Evolutionary conservation across 2,113 vertebrate species (phyloP).

Genomic region (Guaruba guarouba): DNA sequence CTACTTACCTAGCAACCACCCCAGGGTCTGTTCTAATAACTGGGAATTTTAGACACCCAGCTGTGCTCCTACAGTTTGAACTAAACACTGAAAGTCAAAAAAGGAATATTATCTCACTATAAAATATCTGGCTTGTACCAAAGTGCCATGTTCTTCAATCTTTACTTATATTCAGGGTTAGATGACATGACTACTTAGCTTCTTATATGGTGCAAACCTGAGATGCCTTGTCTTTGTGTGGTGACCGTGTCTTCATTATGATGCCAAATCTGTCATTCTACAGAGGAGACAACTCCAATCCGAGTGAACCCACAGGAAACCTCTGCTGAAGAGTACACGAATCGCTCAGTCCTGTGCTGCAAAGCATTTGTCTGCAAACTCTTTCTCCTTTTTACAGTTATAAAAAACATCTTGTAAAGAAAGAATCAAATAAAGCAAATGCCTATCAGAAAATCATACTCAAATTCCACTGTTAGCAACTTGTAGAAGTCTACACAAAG

Average conservation of each 20-base stretch:
- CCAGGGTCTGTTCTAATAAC: neutral
- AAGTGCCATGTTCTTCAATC: neutral
- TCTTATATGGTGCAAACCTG: fast-evolving
- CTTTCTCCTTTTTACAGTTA: neutral
- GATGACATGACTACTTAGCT: neutral
- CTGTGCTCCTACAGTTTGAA: neutral
- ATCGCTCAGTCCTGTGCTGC: neutral
- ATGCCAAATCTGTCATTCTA: neutral
- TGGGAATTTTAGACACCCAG: neutral
- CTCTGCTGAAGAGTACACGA: neutral
- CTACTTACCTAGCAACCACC: neutral
- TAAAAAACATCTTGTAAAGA: neutral
- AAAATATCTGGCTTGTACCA: neutral
- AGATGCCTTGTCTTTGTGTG: neutral
- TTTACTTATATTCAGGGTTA: neutral
- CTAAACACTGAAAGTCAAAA: neutral
- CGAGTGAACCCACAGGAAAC: neutral
- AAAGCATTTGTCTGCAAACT: neutral
- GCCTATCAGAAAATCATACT: neutral
- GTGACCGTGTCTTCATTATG: neutral
- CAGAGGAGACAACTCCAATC: neutral
- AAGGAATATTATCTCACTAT: neutral
- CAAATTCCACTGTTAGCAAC: neutral
- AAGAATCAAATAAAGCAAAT: neutral
- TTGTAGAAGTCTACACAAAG: neutral